Evolutionary conservation across 2,113 vertebrate species (phyloP).

Genomic region (Embiotoca jacksoni): DNA sequence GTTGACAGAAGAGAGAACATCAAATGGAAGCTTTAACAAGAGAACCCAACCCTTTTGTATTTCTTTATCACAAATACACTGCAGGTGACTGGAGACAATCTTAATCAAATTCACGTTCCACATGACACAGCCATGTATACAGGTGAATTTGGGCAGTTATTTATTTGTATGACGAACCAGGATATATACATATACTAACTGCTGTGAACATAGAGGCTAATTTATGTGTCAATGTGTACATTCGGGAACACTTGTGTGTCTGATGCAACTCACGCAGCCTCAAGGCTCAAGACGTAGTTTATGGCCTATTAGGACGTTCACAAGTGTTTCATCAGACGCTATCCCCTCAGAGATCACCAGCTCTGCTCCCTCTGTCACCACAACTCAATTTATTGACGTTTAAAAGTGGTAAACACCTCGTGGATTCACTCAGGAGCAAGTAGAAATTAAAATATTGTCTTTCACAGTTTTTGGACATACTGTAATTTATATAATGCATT

Average conservation of each 20-base stretch:
- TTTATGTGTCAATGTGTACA: constrained; percentile 9
- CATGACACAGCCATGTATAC: no score
- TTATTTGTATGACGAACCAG: no score
- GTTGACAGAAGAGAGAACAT: background rate
- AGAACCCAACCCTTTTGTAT: background rate
- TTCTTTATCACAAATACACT: background rate
- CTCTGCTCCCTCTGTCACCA: constrained; percentile 56
- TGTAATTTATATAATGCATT: background rate
- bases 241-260: constrained; percentile 19
- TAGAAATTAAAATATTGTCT: background rate
- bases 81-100: background rate
- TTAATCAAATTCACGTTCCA: no score
- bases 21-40: background rate
- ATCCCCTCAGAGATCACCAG: constrained; percentile 70
- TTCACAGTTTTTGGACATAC: background rate
- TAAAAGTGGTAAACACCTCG: constrained; percentile 61
- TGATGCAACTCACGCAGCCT: constrained; percentile 61
- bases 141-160: no score
- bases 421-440: background rate
- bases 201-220: background rate
- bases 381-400: constrained; percentile 29
- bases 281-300: constrained; percentile 53
- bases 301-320: constrained; percentile 61
- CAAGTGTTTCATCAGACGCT: constrained; percentile 74
- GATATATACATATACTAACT: no score